A percentile compares a stretch with the other conserved stretches of the same genome.
Evolutionary conservation across 2,888 invertebrate genomes (phyloP).

Genomic region (Lycophotia porphyrea): DNA sequence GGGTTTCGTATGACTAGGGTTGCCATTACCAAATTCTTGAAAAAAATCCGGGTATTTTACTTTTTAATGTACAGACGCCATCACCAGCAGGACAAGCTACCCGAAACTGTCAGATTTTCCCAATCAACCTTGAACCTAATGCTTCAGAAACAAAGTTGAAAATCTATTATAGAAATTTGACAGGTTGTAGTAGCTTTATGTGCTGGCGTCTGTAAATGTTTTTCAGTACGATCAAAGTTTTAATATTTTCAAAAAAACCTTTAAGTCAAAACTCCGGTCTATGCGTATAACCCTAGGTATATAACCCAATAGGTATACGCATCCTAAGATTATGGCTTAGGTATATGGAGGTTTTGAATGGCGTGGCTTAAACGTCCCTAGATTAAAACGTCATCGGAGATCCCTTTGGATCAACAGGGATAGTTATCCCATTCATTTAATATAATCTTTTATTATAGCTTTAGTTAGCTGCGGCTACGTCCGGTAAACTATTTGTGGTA

Average conservation of each 20-base stretch:
- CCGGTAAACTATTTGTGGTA: background rate
- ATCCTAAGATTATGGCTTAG: slow-evolving; percentile 23
- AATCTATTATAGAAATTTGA: no score
- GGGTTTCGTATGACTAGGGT: background rate
- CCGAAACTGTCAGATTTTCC: no score
- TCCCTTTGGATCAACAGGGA: slow-evolving; percentile 20
- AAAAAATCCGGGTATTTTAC: background rate
- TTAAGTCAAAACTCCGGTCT: background rate
- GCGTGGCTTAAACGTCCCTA: slow-evolving; percentile 32
- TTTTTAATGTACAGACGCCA: no score
- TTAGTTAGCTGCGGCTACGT: background rate
- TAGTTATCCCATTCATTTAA: slow-evolving; percentile 18
- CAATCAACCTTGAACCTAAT: no score
- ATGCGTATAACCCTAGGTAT: background rate
- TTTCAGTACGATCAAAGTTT: no score
- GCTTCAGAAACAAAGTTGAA: no score
- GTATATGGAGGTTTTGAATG: slow-evolving; percentile 30
- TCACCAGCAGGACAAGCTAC: no score
- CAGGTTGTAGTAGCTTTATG: no score
- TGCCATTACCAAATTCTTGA: background rate
- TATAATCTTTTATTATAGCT: slow-evolving; percentile 32
- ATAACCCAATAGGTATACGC: background rate
- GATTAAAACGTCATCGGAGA: slow-evolving; percentile 45
- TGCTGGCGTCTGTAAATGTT: no score
- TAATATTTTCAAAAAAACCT: no score